These are phyloP conservation scores for Molorchus minor DNA, from an alignment of 2,888 invertebrate species.

Conservation along the genomic window DNA sequence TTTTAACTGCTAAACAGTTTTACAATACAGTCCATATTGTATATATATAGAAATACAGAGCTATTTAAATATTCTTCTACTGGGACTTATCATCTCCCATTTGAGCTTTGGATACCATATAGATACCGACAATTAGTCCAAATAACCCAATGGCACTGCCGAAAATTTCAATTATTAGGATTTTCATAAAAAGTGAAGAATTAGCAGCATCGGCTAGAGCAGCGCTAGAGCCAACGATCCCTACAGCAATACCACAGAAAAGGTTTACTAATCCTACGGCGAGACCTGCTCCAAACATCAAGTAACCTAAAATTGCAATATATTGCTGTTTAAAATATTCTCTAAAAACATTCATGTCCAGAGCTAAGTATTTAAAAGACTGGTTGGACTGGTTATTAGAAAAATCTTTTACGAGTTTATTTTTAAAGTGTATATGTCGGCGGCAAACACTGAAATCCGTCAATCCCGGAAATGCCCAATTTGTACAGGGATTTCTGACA, in stretches of 20 bases:
- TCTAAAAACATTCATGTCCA: not conserved
- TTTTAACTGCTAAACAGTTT: too few relatives aligned
- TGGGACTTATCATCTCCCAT: constrained; percentile 47
- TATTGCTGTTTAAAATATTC: not conserved
- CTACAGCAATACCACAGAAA: constrained; percentile 95
- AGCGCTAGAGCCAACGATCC: constrained; percentile 98
- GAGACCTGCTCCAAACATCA: constrained; percentile 96
- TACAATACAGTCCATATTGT: too few relatives aligned
- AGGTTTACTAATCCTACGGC: constrained; percentile 96
- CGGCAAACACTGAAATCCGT: too few relatives aligned
- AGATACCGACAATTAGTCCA: constrained; percentile 97
- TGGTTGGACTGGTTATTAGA: too few relatives aligned
- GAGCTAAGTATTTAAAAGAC: too few relatives aligned
- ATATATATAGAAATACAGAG: too few relatives aligned
- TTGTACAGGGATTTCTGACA: too few relatives aligned
- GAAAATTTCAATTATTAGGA: constrained; percentile 98
- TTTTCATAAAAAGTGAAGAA: constrained; percentile 94
- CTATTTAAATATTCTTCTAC: constrained; percentile 19
- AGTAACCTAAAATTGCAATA: constrained; percentile 71
- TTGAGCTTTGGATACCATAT: constrained; percentile 68
- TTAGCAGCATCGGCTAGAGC: constrained; percentile 98
- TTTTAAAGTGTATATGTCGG: too few relatives aligned
- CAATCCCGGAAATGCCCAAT: too few relatives aligned
- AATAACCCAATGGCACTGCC: constrained; percentile 99
- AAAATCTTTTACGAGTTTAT: too few relatives aligned